Evolutionary conservation across 2,888 invertebrate species (phyloP), one percentile per base, ranked within the genome.

Genomic region (Drosophila formosana): DNA sequence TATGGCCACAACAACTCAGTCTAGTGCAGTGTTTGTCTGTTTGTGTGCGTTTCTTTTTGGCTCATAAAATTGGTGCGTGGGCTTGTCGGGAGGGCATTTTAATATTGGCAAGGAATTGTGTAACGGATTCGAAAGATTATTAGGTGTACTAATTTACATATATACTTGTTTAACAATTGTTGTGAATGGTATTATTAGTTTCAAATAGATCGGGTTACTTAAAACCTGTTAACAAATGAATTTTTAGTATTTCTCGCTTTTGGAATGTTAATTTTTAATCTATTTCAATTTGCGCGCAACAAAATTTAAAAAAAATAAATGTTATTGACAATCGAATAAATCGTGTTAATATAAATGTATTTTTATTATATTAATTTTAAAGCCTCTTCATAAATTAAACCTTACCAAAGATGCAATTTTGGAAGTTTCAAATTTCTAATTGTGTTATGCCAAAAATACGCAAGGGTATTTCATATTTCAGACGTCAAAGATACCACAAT

Each of bases 1-100:
- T 65, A 49, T 75, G 52, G 64, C 52, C 64, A 49, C 67, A 50
- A 25, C 61, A 67, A 46, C 34, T 70, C 62, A 80, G 76, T 75
- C 72, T 75, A 77, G 62, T 75, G 69, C 71, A 80, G 50, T 52
- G 51, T 46, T 57, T 52, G 26, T 61, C 18, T 41, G 18, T 39
- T 3, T 34, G 3, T 32, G 28, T 28, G 7, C 3, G 32, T 32
- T 32, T 32, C 34, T 23, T 53, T 23, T 23, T 23, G 53, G 32
- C 30, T 23, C n/a, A 34, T 55, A 8, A 25, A 45, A n/a, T 32
- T 55, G 4, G 3, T 34, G 32, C 13, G 32, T 55, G 43, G 43
- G 45, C 8, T 55, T 45, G 25, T 6, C 53, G 43, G 18, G 53
- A 41, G 53, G 53, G 39, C 41, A n/a, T 43, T 55, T 4, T 25